Conservation (phyloP, 2,888 invertebrate species). For the Sinhomidia bicolor region DNA sequence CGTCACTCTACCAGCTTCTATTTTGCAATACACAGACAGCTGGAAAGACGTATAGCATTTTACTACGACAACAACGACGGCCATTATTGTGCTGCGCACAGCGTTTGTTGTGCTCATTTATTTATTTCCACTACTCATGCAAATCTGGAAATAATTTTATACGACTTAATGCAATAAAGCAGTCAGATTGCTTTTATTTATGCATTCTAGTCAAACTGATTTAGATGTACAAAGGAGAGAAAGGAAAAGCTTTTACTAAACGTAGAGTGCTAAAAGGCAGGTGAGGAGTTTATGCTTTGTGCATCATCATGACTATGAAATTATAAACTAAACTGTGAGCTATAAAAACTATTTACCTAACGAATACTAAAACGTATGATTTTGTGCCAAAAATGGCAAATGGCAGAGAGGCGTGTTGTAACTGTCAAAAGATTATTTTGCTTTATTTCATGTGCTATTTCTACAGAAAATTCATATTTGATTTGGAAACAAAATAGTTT, state of each 20-base stretch:
- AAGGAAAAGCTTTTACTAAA: neutral
- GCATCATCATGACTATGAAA: neutral
- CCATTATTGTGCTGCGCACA: neutral
- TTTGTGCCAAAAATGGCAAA: too few species aligned
- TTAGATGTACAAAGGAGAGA: neutral
- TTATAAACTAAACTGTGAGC: too few species aligned
- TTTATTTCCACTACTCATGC: slow-evolving; percentile 9
- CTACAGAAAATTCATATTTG: too few species aligned
- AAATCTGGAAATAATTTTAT: neutral
- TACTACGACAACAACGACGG: neutral
- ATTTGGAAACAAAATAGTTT: too few species aligned
- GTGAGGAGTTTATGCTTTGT: neutral
- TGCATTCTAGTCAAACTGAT: neutral
- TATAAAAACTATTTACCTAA: too few species aligned
- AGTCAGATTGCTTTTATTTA: neutral
- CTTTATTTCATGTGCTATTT: too few species aligned
- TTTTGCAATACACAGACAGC: neutral
- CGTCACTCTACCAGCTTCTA: neutral
- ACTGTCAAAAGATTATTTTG: too few species aligned
- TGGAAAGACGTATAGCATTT: too few species aligned
- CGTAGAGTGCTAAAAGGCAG: neutral
- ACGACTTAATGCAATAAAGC: neutral
- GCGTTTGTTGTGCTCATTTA: neutral
- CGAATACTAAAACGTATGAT: too few species aligned
- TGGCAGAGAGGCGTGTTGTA: too few species aligned